Conservation (phyloP, 1,140 invertebrate species). For the Halesus radiatus region DNA sequence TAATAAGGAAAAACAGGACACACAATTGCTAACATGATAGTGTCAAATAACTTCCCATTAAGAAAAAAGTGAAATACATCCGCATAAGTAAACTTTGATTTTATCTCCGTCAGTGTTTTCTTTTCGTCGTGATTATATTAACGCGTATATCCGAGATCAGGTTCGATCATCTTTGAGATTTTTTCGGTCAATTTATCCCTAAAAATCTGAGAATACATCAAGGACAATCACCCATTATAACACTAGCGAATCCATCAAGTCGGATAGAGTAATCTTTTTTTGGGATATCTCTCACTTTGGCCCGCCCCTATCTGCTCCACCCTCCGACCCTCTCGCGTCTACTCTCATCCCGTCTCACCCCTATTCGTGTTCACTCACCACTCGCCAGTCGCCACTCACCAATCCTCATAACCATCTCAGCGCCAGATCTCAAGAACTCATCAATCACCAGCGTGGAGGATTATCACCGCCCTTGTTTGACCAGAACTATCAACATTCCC, state of each 20-base stretch:
- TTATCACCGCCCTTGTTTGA: slow-evolving; percentile 31
- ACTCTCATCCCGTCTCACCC: not conserved
- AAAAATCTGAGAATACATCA: slow-evolving; percentile 24
- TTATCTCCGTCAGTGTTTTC: too few relatives aligned
- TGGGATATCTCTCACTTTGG: not conserved
- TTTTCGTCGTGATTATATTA: too few relatives aligned
- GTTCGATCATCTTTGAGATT: too few relatives aligned
- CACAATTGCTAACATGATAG: too few relatives aligned
- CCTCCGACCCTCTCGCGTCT: not conserved
- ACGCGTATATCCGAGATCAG: too few relatives aligned
- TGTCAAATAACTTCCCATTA: too few relatives aligned
- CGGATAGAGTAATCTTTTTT: slow-evolving; percentile 14
- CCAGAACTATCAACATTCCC: slow-evolving; percentile 23
- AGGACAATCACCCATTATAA: not conserved
- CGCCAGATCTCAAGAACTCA: not conserved
- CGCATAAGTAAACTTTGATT: too few relatives aligned
- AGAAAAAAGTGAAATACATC: too few relatives aligned
- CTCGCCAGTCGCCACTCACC: not conserved
- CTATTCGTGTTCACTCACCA: not conserved
- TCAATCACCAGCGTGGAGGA: slow-evolving; percentile 29
- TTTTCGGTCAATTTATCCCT: not conserved
- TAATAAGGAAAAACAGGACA: too few relatives aligned
- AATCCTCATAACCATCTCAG: not conserved
- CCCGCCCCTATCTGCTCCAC: slow-evolving; percentile 10
- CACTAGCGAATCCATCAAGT: slow-evolving; percentile 7